These are phyloP conservation scores for Hofmannophila pseudospretella DNA, from an alignment of 2,888 invertebrate species.

Conservation along the genomic window DNA sequence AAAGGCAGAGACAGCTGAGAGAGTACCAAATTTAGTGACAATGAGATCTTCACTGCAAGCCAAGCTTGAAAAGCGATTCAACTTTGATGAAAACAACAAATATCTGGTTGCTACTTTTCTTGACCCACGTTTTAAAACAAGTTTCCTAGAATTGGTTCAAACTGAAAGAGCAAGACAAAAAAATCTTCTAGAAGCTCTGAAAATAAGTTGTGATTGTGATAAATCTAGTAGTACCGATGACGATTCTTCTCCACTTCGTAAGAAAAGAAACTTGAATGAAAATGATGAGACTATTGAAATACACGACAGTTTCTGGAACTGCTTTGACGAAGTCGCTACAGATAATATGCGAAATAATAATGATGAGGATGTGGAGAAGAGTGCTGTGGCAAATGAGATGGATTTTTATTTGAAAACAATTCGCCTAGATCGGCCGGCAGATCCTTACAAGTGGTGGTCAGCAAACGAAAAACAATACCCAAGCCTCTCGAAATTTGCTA, in stretches of 20 bases:
- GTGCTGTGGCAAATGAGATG: conserved; percentile 23
- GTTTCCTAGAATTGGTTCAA: conserved; percentile 16
- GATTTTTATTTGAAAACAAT: conserved; percentile 25
- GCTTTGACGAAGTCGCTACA: conserved; percentile 23
- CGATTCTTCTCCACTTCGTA: conserved; percentile 20
- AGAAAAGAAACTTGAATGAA: conserved; percentile 20
- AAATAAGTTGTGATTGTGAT: conserved; percentile 20
- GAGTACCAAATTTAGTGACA: conserved; percentile 8
- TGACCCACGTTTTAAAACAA: conserved; percentile 18
- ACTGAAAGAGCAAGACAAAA: conserved; percentile 25
- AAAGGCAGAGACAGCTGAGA: conserved; percentile 12
- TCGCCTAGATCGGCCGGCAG: conserved; percentile 20
- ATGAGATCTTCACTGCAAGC: conserved; percentile 17
- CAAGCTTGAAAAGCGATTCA: conserved; percentile 21
- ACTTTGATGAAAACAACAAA: conserved; percentile 12
- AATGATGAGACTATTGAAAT: too few relatives aligned
- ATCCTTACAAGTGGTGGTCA: conserved; percentile 26
- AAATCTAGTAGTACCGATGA: not conserved
- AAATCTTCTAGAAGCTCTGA: conserved; percentile 23
- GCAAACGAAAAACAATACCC: conserved; percentile 22
- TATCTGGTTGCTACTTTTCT: conserved; percentile 17
- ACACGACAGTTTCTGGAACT: conserved; percentile 25
- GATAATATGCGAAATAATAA: conserved; percentile 19
- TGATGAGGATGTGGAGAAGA: conserved; percentile 20
- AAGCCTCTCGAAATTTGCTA: conserved; percentile 21